Evolutionary conservation across 2,113 vertebrate genomes (phyloP).

Genomic region (Mustela nigripes): DNA sequence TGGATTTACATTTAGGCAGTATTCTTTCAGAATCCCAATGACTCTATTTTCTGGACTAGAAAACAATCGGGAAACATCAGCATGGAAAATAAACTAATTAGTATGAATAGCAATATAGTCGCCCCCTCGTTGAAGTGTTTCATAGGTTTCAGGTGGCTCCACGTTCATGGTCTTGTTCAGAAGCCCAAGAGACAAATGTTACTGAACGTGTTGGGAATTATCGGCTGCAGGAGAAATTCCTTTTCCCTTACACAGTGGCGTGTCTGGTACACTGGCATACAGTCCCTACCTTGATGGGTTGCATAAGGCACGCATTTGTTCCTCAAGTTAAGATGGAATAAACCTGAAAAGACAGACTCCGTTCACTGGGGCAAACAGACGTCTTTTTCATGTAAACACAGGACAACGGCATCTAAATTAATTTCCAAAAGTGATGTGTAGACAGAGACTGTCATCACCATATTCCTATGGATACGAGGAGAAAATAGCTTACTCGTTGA

Average conservation of each 20-base stretch:
- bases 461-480: not conserved
- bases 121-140: not conserved
- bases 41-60: slow-evolving; percentile 28
- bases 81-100: slow-evolving; percentile 10
- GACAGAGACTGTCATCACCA: not conserved
- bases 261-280: not conserved
- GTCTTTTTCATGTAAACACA: not conserved
- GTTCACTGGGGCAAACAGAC: not conserved
- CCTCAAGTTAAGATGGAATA: not conserved
- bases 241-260: not conserved
- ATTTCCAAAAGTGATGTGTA: not conserved
- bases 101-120: not conserved
- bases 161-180: not conserved
- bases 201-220: slow-evolving; percentile 36
- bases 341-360: not conserved
- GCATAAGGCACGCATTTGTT: not conserved
- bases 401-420: not conserved
- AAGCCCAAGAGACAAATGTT: not conserved
- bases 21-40: slow-evolving; percentile 29
- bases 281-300: not conserved
- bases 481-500: slow-evolving; percentile 1
- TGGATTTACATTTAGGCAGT: not conserved
- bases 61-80: not conserved
- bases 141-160: not conserved
- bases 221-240: slow-evolving; percentile 65